Evolutionary conservation across 2,113 vertebrate genomes (phyloP), one percentile per base, ranked within the genome.

Genomic region (Copsychus sechellarum): DNA sequence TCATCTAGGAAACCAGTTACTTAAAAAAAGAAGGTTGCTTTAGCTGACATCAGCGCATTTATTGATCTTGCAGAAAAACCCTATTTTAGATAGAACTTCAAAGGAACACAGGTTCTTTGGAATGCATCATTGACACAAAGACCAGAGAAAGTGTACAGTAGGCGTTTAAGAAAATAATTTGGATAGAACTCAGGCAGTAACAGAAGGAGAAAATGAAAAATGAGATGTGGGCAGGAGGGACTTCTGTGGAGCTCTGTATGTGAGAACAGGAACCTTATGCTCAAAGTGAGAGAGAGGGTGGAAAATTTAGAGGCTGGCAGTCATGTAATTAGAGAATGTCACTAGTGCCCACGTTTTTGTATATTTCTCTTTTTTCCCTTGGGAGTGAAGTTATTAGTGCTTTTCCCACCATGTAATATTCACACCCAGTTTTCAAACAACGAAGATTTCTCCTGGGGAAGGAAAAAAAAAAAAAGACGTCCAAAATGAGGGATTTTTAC

Each of bases 141-240:
- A 88, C 45, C 45, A 77, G 74, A 73, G 43, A 79, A 91, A 69
- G 12, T 43, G 31, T 91, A 42, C 28, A 65, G 95, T 92, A 67
- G 92, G 91, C 28, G 6, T 95, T 91, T 53, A 91, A 93, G 88
- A 61, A 90, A 95, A 80, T 95, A 72, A 58, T 82, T 91, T 94
- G 66, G 73, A 58, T 85, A 76, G 70, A 95, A 50, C 33, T 83
- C 62, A 88, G 36, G 31, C 61, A 69, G 71, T 62, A 88, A 86
- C 94, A 97, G 81, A 92, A 95, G 92, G 90, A 95, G 91, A 94
- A 97, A 96, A 92, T 65, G 74, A 81, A 33, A 95, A 86, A 92
- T 67, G 48, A 71, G 47, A 64, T 93, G 92, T 95, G 86, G 71
- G 90, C 56, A 88, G 76, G 51, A 88, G 53, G 33, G 67, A 92